Evolutionary conservation across 1,140 invertebrate species (phyloP).

Genomic region (Drosophila willistoni): DNA sequence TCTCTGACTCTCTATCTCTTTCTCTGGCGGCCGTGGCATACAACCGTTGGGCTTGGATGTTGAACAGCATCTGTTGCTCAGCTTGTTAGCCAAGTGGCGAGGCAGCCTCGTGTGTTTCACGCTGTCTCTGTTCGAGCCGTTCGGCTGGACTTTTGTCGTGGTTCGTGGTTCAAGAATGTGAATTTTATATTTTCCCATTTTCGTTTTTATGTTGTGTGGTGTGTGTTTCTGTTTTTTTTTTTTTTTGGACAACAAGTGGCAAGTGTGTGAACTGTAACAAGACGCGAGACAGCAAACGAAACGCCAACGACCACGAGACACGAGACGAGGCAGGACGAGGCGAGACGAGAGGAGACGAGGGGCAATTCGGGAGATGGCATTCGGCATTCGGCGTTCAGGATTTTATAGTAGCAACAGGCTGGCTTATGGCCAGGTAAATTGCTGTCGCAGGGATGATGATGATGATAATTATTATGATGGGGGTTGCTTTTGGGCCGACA

Average conservation of each 20-base stretch:
- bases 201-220: not conserved
- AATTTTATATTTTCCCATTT: not conserved
- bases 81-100: conserved; percentile 60
- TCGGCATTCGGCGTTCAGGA: conserved; percentile 4
- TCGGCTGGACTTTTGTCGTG: conserved; percentile 1
- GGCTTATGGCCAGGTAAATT: conserved; percentile 37
- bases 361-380: conserved; percentile 7
- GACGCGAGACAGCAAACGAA: conserved; percentile 31
- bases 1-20: conserved; percentile 1
- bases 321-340: conserved; percentile 15
- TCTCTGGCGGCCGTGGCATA: conserved; percentile 44
- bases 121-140: conserved; percentile 29
- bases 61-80: conserved; percentile 77
- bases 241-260: conserved; percentile 69
- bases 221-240: conserved; percentile 2
- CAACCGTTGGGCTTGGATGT: conserved; percentile 74
- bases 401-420: conserved; percentile 42
- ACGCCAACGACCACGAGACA: not conserved
- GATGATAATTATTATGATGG: conserved; percentile 3
- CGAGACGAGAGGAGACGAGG: conserved; percentile 1
- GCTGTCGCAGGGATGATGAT: conserved; percentile 12
- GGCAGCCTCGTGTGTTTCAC: conserved; percentile 46
- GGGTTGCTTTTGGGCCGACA: conserved; percentile 14
- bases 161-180: conserved; percentile 8
- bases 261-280: conserved; percentile 61